These are phyloP conservation scores for Melanotaenia maccullochi DNA, from an alignment of 2,797 vertebrate genomes.

Conservation along the genomic window DNA sequence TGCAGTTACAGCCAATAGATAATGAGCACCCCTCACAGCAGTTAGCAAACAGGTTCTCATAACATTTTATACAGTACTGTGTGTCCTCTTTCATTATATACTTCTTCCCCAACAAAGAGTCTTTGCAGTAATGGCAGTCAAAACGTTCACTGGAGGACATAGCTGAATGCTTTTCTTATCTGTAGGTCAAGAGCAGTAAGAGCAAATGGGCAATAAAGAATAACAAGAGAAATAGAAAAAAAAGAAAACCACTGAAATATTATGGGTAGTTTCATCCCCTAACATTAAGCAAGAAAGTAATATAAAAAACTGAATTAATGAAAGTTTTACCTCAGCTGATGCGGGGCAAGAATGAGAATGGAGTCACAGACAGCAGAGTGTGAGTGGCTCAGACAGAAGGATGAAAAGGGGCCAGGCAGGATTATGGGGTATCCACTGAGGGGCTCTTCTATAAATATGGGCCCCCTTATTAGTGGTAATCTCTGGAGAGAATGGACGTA, in stretches of 20 bases:
- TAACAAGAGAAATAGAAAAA: conserved; percentile 32
- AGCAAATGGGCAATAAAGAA: conserved; percentile 2
- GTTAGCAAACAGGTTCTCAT: conserved; percentile 91
- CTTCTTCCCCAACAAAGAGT: conserved; percentile 91
- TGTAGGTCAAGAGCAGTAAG: conserved; percentile 58
- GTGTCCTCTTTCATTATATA: conserved; percentile 90
- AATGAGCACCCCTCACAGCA: conserved; percentile 90
- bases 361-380: conserved; percentile 47
- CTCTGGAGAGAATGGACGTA: conserved; percentile 78
- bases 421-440: conserved; percentile 79
- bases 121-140: conserved; percentile 93
- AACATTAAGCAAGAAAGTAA: conserved; percentile 27
- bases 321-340: conserved; percentile 57
- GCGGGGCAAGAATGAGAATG: conserved; percentile 44
- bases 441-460: conserved; percentile 86
- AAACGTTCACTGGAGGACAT: conserved; percentile 85
- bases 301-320: conserved; percentile 27
- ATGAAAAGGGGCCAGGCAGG: conserved; percentile 70
- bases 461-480: conserved; percentile 81
- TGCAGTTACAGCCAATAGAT: conserved; percentile 89
- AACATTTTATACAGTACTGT: conserved; percentile 92
- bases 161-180: conserved; percentile 64
- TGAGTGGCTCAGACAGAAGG: conserved; percentile 42
- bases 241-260: conserved; percentile 4
- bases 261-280: conserved; percentile 30